These are phyloP conservation scores for Corvus hawaiiensis DNA, from an alignment of 2,113 vertebrate species.

Conservation along the genomic window DNA sequence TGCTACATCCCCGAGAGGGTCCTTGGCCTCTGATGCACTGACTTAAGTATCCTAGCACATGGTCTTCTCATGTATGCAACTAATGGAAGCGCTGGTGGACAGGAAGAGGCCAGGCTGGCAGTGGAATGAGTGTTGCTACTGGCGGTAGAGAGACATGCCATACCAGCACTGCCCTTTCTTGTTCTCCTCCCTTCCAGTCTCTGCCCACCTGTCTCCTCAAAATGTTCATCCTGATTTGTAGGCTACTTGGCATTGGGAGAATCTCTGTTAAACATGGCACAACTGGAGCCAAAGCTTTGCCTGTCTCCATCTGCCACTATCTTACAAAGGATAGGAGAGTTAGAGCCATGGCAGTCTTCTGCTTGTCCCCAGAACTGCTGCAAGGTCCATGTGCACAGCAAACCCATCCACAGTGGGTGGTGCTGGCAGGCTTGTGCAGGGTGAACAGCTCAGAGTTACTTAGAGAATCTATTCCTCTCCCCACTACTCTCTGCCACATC, in stretches of 20 bases:
- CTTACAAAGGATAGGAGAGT: neutral
- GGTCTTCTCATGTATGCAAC: neutral
- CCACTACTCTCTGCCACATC: neutral
- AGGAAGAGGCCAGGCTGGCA: neutral
- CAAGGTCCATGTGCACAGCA: fast-evolving
- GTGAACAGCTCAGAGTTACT: neutral
- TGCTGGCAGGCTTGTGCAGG: neutral
- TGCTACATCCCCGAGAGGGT: neutral
- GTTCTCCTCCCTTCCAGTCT: neutral
- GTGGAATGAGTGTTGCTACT: neutral
- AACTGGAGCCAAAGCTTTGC: neutral
- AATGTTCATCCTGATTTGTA: neutral
- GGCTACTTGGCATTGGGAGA: neutral
- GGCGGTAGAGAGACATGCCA: neutral
- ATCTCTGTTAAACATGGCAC: neutral
- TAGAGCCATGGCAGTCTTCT: neutral
- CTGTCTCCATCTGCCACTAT: neutral
- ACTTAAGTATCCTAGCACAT: neutral
- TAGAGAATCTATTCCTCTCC: neutral
- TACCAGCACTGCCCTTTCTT: neutral
- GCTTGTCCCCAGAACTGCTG: neutral
- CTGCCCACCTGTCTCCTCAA: neutral
- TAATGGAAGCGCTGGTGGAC: neutral
- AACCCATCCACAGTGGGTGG: neutral
- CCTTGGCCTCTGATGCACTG: neutral